Base-by-base conservation (phyloP, 2,888 invertebrate species). In the Alloplasta piceator region DNA sequence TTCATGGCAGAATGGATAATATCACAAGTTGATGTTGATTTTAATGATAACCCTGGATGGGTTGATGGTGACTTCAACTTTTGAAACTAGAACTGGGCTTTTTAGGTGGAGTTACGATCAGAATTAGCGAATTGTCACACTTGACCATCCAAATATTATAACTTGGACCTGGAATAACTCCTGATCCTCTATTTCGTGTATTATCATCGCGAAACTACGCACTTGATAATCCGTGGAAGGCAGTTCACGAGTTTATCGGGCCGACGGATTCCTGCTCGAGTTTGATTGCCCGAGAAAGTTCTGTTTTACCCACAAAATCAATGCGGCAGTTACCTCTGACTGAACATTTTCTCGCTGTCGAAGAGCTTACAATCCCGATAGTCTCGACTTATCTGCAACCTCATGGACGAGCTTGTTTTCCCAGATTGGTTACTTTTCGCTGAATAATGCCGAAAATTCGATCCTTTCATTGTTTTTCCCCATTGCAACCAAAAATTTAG, bases 301-400 rank as follows among this genome's bases (percentile, higher is more conserved):
- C 43, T 14, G 43, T 61, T 43, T 61, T 61, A 61, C 16, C 61
- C 39, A 61, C 43, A 43, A 61, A 43, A 16, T 41, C 16, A 61
- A 61, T 61, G 38, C 14, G 7, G 16, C 61, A 26, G 43, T 46
- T 61, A 9, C 55, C 55, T 56, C 55, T 36, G 5, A 36, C 55
- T 9, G 36, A 56, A 36, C 36, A 36, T 56, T 56, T 12, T 9
- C 16, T 36, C 12, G 7, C 36, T 9, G 36, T 52, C 9, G 36
- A 56, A 36, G 55, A 56, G 36, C 36, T 26, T 26, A 26, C 26
- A 26, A 26, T 26, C 26, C 26, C 26, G 26, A 26, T 3, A 3
- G 26, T 26, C 26, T 26, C 26, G 26, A 26, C 26, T 26, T 26
- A 26, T 26, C 26, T 3, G 3, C 26, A 26, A 26, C 3, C 26